A percentile compares a stretch with the other conserved stretches of the same genome.
phyloP scores from a whole-genome alignment of 2,797 vertebrate species.

The Gymnoscopelus microlampas region DNA sequence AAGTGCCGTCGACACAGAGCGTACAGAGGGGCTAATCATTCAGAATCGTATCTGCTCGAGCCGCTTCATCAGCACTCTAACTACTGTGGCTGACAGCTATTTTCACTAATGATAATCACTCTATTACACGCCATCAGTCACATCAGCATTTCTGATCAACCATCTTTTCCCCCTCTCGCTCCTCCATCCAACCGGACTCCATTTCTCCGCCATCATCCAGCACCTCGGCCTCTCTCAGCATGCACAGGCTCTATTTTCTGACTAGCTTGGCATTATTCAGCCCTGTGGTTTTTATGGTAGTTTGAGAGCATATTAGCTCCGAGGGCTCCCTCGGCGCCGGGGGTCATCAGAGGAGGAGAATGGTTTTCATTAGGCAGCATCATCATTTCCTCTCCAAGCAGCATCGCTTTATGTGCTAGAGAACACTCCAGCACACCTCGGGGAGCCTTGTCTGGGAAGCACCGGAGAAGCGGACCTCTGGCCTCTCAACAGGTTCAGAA shows the following conservation, averaged over 20 bases:
- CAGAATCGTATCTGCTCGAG: conserved; percentile 10
- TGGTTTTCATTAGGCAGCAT: conserved; percentile 73
- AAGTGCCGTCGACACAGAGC: background rate
- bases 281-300: conserved; percentile 64
- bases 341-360: conserved; percentile 63
- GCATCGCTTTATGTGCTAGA: conserved; percentile 63
- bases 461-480: conserved; percentile 24
- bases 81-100: conserved; percentile 5
- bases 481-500: conserved; percentile 58
- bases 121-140: background rate
- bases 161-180: background rate
- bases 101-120: conserved; percentile 25
- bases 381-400: conserved; percentile 71
- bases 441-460: conserved; percentile 46
- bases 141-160: conserved; percentile 18
- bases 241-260: conserved; percentile 23
- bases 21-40: background rate
- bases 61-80: conserved; percentile 24
- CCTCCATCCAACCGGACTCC: conserved; percentile 1
- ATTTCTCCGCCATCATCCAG: conserved; percentile 27
- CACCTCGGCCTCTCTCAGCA: conserved; percentile 25
- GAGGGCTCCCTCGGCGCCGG: conserved; percentile 64
- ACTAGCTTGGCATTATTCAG: conserved; percentile 40
- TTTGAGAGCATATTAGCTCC: conserved; percentile 63
- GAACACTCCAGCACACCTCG: conserved; percentile 59